Conservation (phyloP, 2,113 vertebrate genomes). For the Pelobates fuscus region DNA sequence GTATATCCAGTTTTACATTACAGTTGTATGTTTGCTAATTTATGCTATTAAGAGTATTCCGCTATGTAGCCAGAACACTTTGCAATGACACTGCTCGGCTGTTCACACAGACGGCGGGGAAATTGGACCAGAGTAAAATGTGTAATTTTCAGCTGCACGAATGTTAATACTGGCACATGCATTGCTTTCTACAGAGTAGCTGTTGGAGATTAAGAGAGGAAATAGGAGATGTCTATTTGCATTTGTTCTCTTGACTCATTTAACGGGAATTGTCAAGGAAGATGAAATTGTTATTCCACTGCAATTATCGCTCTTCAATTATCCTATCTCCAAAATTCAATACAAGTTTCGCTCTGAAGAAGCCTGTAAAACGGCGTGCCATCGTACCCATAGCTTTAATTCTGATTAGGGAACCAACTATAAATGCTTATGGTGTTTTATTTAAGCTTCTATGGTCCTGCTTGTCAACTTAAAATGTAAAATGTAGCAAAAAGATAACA, state of each 20-base stretch:
- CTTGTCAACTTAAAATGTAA: too few relatives aligned
- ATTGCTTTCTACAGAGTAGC: conserved; percentile 65
- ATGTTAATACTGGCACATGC: conserved; percentile 58
- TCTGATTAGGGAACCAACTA: not conserved
- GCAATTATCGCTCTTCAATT: conserved; percentile 31
- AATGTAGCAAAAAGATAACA: too few relatives aligned
- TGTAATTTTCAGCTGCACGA: conserved; percentile 68
- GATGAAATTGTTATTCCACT: conserved; percentile 53
- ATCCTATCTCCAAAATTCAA: conserved; percentile 17
- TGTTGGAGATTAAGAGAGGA: conserved; percentile 66
- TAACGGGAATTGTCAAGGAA: conserved; percentile 57
- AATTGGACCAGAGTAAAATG: conserved; percentile 69
- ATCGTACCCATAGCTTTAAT: conserved; percentile 1
- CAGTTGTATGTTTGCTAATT: conserved; percentile 20
- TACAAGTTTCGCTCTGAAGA: not conserved
- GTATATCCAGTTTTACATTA: conserved; percentile 7
- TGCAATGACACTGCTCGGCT: conserved; percentile 64
- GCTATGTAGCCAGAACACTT: conserved; percentile 58
- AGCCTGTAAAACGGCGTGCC: not conserved
- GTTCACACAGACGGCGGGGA: conserved; percentile 65
- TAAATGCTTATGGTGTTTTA: not conserved
- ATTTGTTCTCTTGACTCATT: conserved; percentile 65
- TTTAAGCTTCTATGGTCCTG: not conserved
- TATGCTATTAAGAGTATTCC: conserved; percentile 37
- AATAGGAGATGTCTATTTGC: conserved; percentile 66